Base-by-base conservation (phyloP, 2,797 vertebrate genomes). In the Hypotaenidia philippensis region DNA sequence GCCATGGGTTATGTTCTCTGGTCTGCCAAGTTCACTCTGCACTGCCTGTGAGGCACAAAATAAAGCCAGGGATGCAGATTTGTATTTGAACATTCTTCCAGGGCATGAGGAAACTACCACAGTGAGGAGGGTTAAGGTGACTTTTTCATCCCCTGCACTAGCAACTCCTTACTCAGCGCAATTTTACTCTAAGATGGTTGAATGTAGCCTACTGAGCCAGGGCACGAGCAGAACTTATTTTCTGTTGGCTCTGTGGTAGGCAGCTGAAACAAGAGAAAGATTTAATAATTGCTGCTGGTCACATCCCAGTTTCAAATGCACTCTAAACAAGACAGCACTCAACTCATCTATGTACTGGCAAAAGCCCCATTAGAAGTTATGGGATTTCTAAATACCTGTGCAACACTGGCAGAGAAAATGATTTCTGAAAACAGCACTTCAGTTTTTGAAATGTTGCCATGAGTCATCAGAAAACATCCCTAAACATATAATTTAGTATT, bases 281-380 rank as follows among this genome's bases (percentile, higher is more conserved):
- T 64, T 26, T 71, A 77, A 45, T 91, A 92, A 85, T 22, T 68
- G 49, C 38, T 83, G 65, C 79, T 86, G 79, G 53, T 82, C 82
- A 79, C 23, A 26, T 87, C 77, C 36, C 56, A 60, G 27, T 91
- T 89, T 92, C 83, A 94, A 85, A 97, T 70, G n/a, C 57, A 55
- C 53, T 83, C 75, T 68, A 83, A 95, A 79, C 60, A 89, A 74
- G 78, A 50, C 2, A 93, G 90, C 70, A 74, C 81, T 92, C 60
- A 87, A 74, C 83, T 84, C 70, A 92, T 50, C 84, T 77, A 5
- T 8, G 60, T 34, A 55, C 38, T 89, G 22, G 36, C 56, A 40
- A 13, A 74, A 90, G 61, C 31, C 44, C 49, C 45, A 23, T 26
- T 80, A 74, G 45, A 76, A 79, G 55, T 81, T 88, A 59, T 1